These are phyloP conservation scores for Strix aluco DNA, from an alignment of 2,113 vertebrate species.

Conservation along the genomic window DNA sequence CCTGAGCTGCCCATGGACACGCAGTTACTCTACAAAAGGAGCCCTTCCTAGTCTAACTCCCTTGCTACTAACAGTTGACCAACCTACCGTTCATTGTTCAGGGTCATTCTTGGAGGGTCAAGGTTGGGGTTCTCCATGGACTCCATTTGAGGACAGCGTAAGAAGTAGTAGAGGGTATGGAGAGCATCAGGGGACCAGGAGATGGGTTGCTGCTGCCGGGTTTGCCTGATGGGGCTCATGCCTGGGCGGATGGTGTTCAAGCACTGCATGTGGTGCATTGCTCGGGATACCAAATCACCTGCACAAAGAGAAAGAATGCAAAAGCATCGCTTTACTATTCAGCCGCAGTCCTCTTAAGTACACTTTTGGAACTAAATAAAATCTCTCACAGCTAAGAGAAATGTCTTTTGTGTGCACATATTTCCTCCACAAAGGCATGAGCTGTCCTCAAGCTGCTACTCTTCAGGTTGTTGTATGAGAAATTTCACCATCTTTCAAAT, in stretches of 20 bases:
- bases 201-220: constrained; percentile 88
- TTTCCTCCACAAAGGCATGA: neutral
- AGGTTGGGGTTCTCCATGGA: constrained; percentile 99
- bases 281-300: constrained; percentile 96
- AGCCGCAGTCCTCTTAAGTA: neutral
- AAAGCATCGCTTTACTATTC: neutral
- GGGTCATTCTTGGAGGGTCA: constrained; percentile 93
- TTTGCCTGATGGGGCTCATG: constrained; percentile 87
- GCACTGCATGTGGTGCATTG: constrained; percentile 98
- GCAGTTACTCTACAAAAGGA: neutral
- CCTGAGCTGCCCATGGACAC: neutral
- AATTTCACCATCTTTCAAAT: constrained; percentile 19
- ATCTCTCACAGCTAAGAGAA: neutral
- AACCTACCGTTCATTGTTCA: constrained; percentile 92
- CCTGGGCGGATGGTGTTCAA: constrained; percentile 85
- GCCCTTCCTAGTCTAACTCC: neutral
- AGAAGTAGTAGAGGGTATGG: constrained; percentile 98
- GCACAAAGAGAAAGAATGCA: neutral
- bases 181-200: constrained; percentile 96
- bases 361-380: neutral
- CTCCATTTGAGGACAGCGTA: constrained; percentile 98
- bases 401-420: neutral
- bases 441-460: neutral
- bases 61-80: too few relatives aligned
- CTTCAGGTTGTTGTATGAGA: neutral